Evolutionary conservation across 1,140 invertebrate genomes (phyloP), one percentile per base, ranked within the genome.

Genomic region (Daktulosphaira vitifoliae): DNA sequence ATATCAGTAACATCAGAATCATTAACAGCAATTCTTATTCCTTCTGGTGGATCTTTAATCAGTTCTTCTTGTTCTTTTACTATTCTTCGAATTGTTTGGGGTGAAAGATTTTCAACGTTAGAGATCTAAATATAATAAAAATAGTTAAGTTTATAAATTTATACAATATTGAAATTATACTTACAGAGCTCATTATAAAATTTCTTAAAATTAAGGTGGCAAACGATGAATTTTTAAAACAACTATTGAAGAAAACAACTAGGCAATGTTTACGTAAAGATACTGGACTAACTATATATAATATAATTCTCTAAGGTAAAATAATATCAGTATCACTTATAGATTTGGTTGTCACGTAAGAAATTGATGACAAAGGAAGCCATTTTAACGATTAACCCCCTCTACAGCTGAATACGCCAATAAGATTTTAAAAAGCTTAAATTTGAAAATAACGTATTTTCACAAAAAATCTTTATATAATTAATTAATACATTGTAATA

Each of bases 1-100:
- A 95, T 91, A 75, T 95, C 90, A 42, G 90, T 92, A 29, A 94
- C 84, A 74, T 95, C 90, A 73, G 90, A 86, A 70, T 94, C 90
- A 76, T 93, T 94, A 56, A 90, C 79, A 71, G 84, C 79, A 66
- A 93, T 82, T 78, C 89, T 85, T 67, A 95, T 91, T 49, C 91
- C 92, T 80, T 95, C 92, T 15, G 88, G 88, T 65, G 90, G 88
- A 70, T 85, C 80, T 68, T 79, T 79, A 52, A 81, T 79, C 67
- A 95, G 77, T 68, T 89, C 85, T 70, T 83, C 82, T 76, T 93
- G 81, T 78, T 95, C 91, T 74, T 88, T 89, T 23, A 84, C 82
- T 46, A 95, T 85, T 72, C 85, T 81, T 29, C 90, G 77, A 38
- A 94, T 91, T 48, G 89, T 89, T 80, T 94, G 90, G n/a, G 92